A percentile compares a stretch with the other conserved stretches of the same genome.
Evolutionary conservation across 2,888 invertebrate genomes (phyloP).

Genomic region (Ctenicera cuprea): DNA sequence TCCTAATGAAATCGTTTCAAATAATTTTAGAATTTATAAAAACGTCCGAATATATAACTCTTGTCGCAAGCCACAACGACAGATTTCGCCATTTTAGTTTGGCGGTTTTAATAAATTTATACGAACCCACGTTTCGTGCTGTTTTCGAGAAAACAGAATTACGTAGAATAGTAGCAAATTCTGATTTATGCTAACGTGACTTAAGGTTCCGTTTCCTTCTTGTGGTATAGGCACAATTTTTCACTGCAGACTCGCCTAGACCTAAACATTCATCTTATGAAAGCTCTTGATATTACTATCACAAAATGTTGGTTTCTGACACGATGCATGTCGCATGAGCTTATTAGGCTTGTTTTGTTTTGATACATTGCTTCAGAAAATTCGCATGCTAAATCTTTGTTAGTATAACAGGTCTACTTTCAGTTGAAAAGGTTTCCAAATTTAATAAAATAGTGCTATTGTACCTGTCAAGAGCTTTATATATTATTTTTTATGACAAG

Average conservation of each 20-base stretch:
- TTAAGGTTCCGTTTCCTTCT: slow-evolving; percentile 5
- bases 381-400: neutral
- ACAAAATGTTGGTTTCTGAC: neutral
- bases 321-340: neutral
- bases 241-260: neutral
- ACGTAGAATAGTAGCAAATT: slow-evolving; percentile 5
- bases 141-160: slow-evolving; percentile 8
- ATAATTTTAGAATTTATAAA: slow-evolving; percentile 10
- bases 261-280: slow-evolving; percentile 1
- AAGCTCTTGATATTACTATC: neutral
- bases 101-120: slow-evolving; percentile 9
- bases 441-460: slow-evolving; percentile 1
- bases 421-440: neutral
- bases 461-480: neutral
- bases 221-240: slow-evolving; percentile 1
- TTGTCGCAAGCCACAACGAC: neutral
- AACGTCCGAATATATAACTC: neutral
- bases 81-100: neutral
- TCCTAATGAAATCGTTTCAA: slow-evolving; percentile 7
- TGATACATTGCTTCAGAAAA: neutral
- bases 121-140: neutral
- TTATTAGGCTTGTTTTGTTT: neutral
- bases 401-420: neutral
- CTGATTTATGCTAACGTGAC: slow-evolving; percentile 10
- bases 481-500: no score